Evolutionary conservation across 2,113 vertebrate genomes (phyloP).

Genomic region (Phaetusa simplex): DNA sequence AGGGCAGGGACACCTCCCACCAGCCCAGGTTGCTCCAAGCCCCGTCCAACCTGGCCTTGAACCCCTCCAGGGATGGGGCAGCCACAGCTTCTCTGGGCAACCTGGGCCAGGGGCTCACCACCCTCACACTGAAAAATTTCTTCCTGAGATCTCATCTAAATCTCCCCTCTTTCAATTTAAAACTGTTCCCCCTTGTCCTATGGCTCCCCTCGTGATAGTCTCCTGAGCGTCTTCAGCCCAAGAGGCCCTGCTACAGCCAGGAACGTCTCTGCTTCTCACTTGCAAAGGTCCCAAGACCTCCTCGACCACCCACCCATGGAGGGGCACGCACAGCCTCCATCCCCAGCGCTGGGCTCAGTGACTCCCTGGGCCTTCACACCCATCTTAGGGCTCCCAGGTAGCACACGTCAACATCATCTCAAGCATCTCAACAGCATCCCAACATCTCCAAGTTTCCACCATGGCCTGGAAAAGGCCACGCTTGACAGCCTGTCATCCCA

Average conservation of each 20-base stretch:
- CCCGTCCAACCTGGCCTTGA: neutral
- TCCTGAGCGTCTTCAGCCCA: neutral
- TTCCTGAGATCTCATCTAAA: neutral
- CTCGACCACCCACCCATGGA: accelerated
- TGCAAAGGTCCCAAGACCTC: neutral
- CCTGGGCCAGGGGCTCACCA: neutral
- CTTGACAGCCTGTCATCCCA: neutral
- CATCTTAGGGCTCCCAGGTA: neutral
- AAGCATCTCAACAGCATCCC: neutral
- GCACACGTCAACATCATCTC: neutral
- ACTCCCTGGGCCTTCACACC: neutral
- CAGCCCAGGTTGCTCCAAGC: neutral
- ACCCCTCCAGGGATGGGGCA: neutral
- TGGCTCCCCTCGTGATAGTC: neutral
- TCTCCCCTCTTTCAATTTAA: neutral
- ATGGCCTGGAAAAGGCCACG: neutral
- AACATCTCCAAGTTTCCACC: neutral
- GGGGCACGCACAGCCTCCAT: accelerated
- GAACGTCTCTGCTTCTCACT: neutral
- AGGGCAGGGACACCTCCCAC: neutral
- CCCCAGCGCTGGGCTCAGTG: neutral
- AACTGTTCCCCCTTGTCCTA: neutral
- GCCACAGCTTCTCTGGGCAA: neutral
- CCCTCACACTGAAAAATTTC: neutral
- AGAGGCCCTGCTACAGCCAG: neutral